phyloP scores from a whole-genome alignment of 1,140 invertebrate species.

The Caenorhabditis remanei region DNA sequence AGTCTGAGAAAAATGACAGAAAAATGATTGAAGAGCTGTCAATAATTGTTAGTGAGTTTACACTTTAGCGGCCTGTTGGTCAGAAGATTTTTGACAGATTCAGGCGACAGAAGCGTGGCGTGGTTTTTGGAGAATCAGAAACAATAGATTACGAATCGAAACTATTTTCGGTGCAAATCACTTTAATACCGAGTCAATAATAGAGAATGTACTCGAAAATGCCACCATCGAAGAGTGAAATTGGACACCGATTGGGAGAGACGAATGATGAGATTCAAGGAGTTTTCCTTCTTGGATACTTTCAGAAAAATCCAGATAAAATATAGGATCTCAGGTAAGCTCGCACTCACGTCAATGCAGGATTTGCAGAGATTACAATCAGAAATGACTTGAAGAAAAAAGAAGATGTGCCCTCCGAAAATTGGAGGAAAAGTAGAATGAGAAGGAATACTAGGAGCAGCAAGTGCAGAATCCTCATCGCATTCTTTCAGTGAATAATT shows the following conservation, averaged over 20 bases:
- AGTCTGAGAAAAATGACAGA: background rate
- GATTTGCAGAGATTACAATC: conserved; percentile 22
- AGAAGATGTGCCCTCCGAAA: background rate
- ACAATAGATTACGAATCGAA: too few species aligned
- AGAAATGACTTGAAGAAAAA: background rate
- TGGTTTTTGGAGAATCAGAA: background rate
- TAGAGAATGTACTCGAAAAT: background rate
- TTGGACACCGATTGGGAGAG: conserved; percentile 1
- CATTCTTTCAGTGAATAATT: conserved; percentile 40
- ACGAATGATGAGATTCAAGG: background rate
- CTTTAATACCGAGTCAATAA: background rate
- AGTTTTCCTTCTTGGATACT: background rate
- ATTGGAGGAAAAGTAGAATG: background rate
- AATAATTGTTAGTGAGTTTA: background rate
- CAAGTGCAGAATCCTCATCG: conserved; percentile 38
- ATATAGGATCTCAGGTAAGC: background rate
- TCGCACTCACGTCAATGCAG: background rate
- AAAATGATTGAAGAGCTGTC: background rate
- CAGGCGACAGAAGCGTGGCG: background rate
- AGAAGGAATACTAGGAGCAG: conserved; percentile 4
- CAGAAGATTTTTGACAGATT: background rate
- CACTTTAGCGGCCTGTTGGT: background rate
- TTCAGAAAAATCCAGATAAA: background rate
- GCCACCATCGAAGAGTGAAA: conserved; percentile 22
- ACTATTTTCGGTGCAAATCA: background rate